phyloP scores from a whole-genome alignment of 1,140 invertebrate species.

The Drosophila lacteicornis region DNA sequence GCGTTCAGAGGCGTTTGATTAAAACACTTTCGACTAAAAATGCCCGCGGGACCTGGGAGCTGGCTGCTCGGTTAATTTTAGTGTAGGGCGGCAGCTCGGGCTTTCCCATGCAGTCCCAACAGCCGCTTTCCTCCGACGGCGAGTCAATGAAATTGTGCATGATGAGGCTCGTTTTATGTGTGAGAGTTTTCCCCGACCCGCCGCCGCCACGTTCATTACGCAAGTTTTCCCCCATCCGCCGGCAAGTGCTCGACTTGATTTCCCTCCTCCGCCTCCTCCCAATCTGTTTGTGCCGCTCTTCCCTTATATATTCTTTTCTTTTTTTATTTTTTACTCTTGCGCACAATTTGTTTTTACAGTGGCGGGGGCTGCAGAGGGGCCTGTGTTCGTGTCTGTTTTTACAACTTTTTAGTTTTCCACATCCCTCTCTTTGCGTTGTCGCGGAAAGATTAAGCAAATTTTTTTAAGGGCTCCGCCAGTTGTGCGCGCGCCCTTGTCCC shows the following conservation, averaged over 20 bases:
- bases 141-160: slow-evolving; percentile 63
- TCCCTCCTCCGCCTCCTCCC: background rate
- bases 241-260: slow-evolving; percentile 45
- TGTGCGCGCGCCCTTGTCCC: slow-evolving; percentile 36
- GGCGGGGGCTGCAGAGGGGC: background rate
- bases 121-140: slow-evolving; percentile 22
- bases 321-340: slow-evolving; percentile 72
- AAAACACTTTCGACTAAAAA: slow-evolving; percentile 72
- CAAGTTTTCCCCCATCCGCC: slow-evolving; percentile 54
- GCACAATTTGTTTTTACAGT: slow-evolving; percentile 65
- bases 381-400: slow-evolving; percentile 58
- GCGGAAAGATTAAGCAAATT: slow-evolving; percentile 75
- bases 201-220: slow-evolving; percentile 63
- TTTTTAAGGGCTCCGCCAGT: slow-evolving; percentile 52
- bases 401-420: slow-evolving; percentile 77
- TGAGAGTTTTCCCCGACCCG: slow-evolving; percentile 37
- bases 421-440: slow-evolving; percentile 41
- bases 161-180: slow-evolving; percentile 56
- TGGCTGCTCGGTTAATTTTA: slow-evolving; percentile 70
- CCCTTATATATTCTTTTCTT: slow-evolving; percentile 30
- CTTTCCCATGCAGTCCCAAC: slow-evolving; percentile 31
- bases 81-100: slow-evolving; percentile 34
- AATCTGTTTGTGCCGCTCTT: slow-evolving; percentile 16
- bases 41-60: slow-evolving; percentile 57
- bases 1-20: slow-evolving; percentile 61